A percentile compares a stretch with the other conserved stretches of the same genome.
Evolutionary conservation across 2,888 invertebrate genomes (phyloP).

Genomic region (Argyresthia goedartella): DNA sequence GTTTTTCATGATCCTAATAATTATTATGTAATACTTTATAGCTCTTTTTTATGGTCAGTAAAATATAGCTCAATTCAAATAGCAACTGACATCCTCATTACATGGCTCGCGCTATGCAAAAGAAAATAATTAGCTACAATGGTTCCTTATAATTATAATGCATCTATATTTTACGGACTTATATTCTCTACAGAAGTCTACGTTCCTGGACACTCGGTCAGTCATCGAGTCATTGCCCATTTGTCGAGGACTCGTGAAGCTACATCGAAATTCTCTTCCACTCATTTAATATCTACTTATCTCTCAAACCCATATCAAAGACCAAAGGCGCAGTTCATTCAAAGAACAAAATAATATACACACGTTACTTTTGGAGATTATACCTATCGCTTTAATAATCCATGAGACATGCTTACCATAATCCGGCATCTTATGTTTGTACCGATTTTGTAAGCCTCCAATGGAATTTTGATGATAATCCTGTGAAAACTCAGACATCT

Average conservation of each 20-base stretch:
- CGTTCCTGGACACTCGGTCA: constrained; percentile 6
- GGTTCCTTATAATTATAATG: too few relatives aligned
- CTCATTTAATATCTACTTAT: constrained; percentile 40
- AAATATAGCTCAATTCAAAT: too few relatives aligned
- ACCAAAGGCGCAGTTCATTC: neutral
- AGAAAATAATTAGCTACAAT: too few relatives aligned
- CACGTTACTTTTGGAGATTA: constrained; percentile 1
- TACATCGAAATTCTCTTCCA: constrained; percentile 41
- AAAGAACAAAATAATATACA: neutral
- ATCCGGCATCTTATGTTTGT: neutral
- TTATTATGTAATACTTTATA: too few relatives aligned
- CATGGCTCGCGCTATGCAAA: too few relatives aligned
- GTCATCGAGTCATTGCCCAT: constrained; percentile 19
- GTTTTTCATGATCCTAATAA: too few relatives aligned
- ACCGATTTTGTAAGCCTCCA: too few relatives aligned
- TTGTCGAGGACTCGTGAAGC: constrained; percentile 27
- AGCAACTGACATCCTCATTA: too few relatives aligned
- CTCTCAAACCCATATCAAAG: constrained; percentile 30
- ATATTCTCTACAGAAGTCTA: neutral
- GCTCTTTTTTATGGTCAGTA: too few relatives aligned
- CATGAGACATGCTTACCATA: constrained; percentile 1
- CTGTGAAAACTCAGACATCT: too few relatives aligned
- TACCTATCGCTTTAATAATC: neutral
- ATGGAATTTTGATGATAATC: too few relatives aligned
- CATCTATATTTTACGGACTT: too few relatives aligned